These are phyloP conservation scores for Microctenopoma steveboyesi DNA, from an alignment of 2,797 vertebrate genomes.

Conservation along the genomic window DNA sequence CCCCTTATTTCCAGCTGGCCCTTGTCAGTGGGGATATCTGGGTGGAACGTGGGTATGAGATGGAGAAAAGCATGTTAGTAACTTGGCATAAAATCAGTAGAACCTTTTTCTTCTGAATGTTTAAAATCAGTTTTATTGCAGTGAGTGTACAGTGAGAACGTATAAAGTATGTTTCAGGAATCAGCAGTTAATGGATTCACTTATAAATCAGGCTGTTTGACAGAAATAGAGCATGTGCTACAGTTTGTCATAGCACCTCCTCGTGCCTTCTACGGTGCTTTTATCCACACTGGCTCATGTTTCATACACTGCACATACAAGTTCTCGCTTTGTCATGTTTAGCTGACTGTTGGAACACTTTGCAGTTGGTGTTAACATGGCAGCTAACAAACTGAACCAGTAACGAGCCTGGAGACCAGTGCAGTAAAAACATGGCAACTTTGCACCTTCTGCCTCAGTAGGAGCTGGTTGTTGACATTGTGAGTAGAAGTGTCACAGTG, in stretches of 20 bases:
- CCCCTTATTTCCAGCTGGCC: conserved; percentile 41
- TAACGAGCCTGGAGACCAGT: conserved; percentile 10
- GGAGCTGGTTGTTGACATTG: conserved; percentile 31
- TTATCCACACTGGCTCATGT: conserved; percentile 10
- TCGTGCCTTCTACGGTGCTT: not conserved
- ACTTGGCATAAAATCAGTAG: conserved; percentile 12
- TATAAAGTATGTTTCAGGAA: conserved; percentile 19
- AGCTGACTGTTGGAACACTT: conserved; percentile 12
- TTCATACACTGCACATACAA: conserved; percentile 13
- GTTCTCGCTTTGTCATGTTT: conserved; percentile 7
- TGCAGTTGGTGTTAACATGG: conserved; percentile 15
- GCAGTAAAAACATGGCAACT: conserved; percentile 21
- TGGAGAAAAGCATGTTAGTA: conserved; percentile 8
- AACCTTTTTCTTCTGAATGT: conserved; percentile 31
- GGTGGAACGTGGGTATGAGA: conserved; percentile 3
- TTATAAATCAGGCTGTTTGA: conserved; percentile 52
- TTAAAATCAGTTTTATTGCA: conserved; percentile 18
- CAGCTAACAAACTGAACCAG: conserved; percentile 11
- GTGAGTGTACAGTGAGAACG: conserved; percentile 20
- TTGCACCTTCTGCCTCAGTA: conserved; percentile 23
- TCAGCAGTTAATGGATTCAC: conserved; percentile 38
- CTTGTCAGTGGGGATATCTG: conserved; percentile 15
- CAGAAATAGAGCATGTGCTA: conserved; percentile 44
- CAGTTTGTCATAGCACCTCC: conserved; percentile 34
- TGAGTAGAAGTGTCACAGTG: conserved; percentile 19